These are phyloP conservation scores for Nymphalis urticae DNA, from an alignment of 2,888 invertebrate species.

Conservation along the genomic window DNA sequence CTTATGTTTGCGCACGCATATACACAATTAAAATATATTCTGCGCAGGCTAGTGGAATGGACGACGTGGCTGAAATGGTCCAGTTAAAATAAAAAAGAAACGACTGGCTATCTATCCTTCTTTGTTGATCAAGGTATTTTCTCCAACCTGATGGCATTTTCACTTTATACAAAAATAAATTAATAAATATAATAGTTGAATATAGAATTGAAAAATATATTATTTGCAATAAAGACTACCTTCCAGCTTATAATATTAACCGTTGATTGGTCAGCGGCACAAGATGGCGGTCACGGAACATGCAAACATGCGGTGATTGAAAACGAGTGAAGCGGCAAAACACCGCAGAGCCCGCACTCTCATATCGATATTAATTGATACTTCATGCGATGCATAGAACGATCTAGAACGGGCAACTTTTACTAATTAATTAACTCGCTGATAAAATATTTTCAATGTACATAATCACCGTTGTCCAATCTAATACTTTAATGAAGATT, in stretches of 20 bases:
- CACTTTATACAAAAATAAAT: neutral
- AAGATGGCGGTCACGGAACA: constrained; percentile 27
- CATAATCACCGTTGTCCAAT: no score
- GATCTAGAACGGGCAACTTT: neutral
- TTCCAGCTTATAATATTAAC: neutral
- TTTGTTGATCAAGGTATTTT: no score
- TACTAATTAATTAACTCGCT: constrained; percentile 1
- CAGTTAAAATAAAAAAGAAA: no score
- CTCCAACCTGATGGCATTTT: no score
- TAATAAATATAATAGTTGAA: neutral
- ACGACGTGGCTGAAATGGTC: no score
- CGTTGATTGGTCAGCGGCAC: constrained; percentile 27
- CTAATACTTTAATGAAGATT: no score
- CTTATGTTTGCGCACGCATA: no score
- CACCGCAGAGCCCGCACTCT: constrained; percentile 8
- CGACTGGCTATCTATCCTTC: no score
- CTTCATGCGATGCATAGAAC: constrained; percentile 11
- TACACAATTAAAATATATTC: no score
- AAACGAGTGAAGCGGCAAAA: constrained; percentile 28
- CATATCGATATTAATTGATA: constrained; percentile 17
- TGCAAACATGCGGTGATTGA: constrained; percentile 30
- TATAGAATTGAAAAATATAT: no score
- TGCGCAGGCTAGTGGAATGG: no score
- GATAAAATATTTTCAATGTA: neutral
- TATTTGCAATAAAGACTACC: neutral